Evolutionary conservation across 2,888 invertebrate species (phyloP), one percentile per base, ranked within the genome.

Genomic region (Iphiclides podalirius): DNA sequence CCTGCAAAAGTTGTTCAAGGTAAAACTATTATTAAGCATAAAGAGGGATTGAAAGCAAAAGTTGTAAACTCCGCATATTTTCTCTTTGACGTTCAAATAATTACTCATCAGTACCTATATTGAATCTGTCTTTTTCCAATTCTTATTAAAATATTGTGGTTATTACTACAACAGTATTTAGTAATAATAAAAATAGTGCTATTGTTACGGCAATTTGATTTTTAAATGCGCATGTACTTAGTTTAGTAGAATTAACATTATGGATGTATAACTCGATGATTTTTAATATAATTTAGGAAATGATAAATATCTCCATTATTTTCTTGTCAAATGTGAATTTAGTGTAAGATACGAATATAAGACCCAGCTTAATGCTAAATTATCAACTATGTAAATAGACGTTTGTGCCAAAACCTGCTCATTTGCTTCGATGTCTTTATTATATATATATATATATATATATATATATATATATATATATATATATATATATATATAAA

Each of bases 171-270:
- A 4, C 26, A 16, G 31, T 33, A 12, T 41, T 12, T 41, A 15
- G 17, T 17, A 17, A n/a, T n/a, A n/a, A n/a, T n/a, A n/a, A n/a
- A 34, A 34, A 42, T 42, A 14, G 26, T 26, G 9, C 26, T 26
- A 26, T 39, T 14, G 33, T 26, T 39, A 26, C 28, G 36, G 3
- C 39, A 17, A 35, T 35, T 40, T 35, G 17, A 26, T 40, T 34
- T 28, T 44, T 43, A 14, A 39, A 13, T 35, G 43, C 44, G 39
- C 44, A 49, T 50, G 44, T 50, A 45, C 50, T 50, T 50, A 50
- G 44, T 26, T 36, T 44, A 45, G 40, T 33, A 11, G 15, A 39
- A 49, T 31, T 8, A 28, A 28, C 28, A 41, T 35, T 6, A 12
- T 35, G 39, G 35, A 40, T 40, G 34, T 26, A 6, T 23, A 13